Base-by-base conservation (phyloP, 2,888 invertebrate species). In the Loripinus fragilis region DNA sequence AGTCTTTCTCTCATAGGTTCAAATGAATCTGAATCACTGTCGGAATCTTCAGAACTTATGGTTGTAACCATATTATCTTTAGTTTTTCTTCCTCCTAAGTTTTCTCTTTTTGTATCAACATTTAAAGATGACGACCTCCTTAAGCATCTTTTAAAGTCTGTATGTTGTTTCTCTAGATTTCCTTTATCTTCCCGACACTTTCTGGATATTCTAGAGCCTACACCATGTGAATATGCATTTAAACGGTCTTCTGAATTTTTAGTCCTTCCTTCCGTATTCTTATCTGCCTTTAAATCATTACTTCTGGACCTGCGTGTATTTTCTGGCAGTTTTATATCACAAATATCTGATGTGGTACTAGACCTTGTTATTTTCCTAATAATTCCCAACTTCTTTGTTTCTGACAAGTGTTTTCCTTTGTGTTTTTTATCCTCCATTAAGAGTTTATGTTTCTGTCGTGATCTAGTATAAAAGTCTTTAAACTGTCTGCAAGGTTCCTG, bases 331-430 rank as follows among this genome's bases (percentile, higher is more conserved):
- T 25, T 52, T 23, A 25, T 25, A 25, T 71, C 77, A 73, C 81
- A 78, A 64, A 71, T 68, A 0, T 70, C 65, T 41, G 82, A 82
- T 55, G 70, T 76, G 30, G 82, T 79, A n/a, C 82, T 68, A 30
- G 82, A 82, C 25, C 79, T 73, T 52, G 52, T 38, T 38, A n/a
- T n/a, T n/a, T n/a, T n/a, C n/a, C n/a, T n/a, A 12, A 38, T 38
- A 5, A 12, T 38, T 38, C 12, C 38, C 5, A 8, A 38, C 38
- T 38, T 25, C 33, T 69, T 20, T 64, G 33, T 2, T 38, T n/a
- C 5, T 45, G 45, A 8, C 20, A n/a, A n/a, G n/a, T n/a, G n/a
- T n/a, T n/a, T n/a, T n/a, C n/a, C n/a, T n/a, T n/a, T n/a, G n/a
- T n/a, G n/a, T n/a, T n/a, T n/a, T 45, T 45, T 69, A 38, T 52